These are phyloP conservation scores for Drosophila histrio DNA, from an alignment of 2,888 invertebrate species.

Conservation along the genomic window DNA sequence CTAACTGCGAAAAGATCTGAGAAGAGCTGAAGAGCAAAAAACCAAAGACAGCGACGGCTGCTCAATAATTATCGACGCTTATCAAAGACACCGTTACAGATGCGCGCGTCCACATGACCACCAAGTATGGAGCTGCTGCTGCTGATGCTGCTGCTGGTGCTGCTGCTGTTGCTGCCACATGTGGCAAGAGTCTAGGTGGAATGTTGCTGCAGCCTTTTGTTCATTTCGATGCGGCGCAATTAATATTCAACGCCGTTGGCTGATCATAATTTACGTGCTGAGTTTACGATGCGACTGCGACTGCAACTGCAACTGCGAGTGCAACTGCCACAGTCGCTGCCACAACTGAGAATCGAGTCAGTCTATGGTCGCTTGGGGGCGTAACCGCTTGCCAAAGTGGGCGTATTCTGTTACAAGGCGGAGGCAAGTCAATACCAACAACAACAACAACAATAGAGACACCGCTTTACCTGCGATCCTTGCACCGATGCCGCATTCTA, in stretches of 20 bases:
- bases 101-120: slow-evolving; percentile 67
- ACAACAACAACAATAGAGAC: slow-evolving; percentile 42
- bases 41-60: slow-evolving; percentile 30
- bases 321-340: slow-evolving; percentile 11
- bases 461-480: slow-evolving; percentile 19
- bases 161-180: slow-evolving; percentile 17
- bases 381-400: slow-evolving; percentile 66
- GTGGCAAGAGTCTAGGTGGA: slow-evolving; percentile 61
- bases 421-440: slow-evolving; percentile 23
- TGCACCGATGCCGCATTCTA: slow-evolving; percentile 37
- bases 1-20: slow-evolving; percentile 42
- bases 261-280: slow-evolving; percentile 84
- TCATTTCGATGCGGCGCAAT: slow-evolving; percentile 82
- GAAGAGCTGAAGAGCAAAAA: neutral
- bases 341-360: slow-evolving; percentile 1
- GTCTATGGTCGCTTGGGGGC: slow-evolving; percentile 42
- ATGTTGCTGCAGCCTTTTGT: slow-evolving; percentile 68
- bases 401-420: slow-evolving; percentile 59
- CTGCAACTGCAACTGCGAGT: slow-evolving; percentile 27
- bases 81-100: slow-evolving; percentile 81
- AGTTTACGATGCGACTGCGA: slow-evolving; percentile 80
- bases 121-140: slow-evolving; percentile 47
- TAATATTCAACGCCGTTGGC: slow-evolving; percentile 84
- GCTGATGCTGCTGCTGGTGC: neutral
- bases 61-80: slow-evolving; percentile 83